Base-by-base conservation (phyloP, 1,140 invertebrate species). In the Diuraphis noxia region DNA sequence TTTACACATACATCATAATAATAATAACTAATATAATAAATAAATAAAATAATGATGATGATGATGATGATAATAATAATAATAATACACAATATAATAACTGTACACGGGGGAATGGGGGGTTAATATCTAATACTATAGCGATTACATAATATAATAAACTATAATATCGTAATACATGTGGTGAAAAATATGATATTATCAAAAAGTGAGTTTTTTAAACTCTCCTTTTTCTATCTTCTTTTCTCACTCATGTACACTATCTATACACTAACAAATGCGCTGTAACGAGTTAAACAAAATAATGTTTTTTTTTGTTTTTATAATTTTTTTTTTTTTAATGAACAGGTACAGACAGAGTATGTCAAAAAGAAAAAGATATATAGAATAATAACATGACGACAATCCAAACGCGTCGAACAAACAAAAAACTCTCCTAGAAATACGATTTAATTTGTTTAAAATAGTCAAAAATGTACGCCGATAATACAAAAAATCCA, bases 261-360 rank as follows among this genome's bases (percentile, higher is more conserved):
- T 82, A 91, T 82, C 89, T 91, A 72, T 72, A 91, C 89, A 91
- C 89, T 91, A 91, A 91, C 89, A 91, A 91, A 91, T 91, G 89
- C 89, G 77, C 89, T 91, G 89, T 91, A 91, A 91, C 89, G 77
- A 91, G 89, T 91, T 82, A 81, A 72, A 81, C 43, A 38, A 77
- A 89, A 72, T 63, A 63, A 56, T 87, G 86, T 23, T 87, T 49
- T 43, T 88, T 34, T 36, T 72, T 6, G n/a, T 4, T 17, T 21
- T 49, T 49, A 63, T 56, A 30, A 30, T 30, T 30, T 21, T 63
- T 41, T 88, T 46, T 79, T 81, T 91, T 81, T 52, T 82, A n/a
- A 63, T 63, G 41, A 91, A 91, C 88, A 91, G 88, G 88, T 91
- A 91, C 88, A 52, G 77, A 91, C 43, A 82, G 43, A 91, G 36